Base-by-base conservation (phyloP, 1,140 invertebrate species). In the Camponotus vicinus region DNA sequence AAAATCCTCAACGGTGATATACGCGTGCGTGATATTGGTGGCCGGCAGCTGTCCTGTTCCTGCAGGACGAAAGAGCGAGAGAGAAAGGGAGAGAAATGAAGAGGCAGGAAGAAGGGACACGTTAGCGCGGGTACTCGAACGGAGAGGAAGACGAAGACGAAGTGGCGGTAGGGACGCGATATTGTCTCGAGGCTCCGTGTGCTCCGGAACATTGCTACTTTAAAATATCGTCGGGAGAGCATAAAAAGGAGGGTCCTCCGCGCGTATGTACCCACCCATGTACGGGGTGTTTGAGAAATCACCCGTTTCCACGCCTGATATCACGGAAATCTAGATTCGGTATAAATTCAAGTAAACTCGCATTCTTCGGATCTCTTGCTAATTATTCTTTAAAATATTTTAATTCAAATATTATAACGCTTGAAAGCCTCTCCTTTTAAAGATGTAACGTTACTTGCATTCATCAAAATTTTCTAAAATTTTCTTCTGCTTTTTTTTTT, bases 141-240 rank as follows among this genome's bases (percentile, higher is more conserved):
- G 42, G 40, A 37, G 27, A 40, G 3, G 49, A 66, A 73, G 71
- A 37, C 49, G 37, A 67, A 86, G 84, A 86, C 80, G 71, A 79
- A 80, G 91, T 89, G 91, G 87, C 11, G 80, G 63, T 64, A 90
- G 91, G 88, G 90, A 70, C 86, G 87, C 88, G 92, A 94, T 94
- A 94, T 94, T 94, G 93, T 94, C 92, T 94, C 92, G 92, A 89
- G 87, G 91, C 92, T 92, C 89, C 86, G 87, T 77, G 80, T 92
- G 90, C 78, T 52, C 49, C 86, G 86, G 91, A 90, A 93, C 92
- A 92, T 92, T 92, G 92, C 93, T 93, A 93, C 92, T 94, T 94
- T 94, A 94, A 95, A 95, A 94, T 94, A 95, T 94, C 91, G 93
- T 94, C 92, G 89, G 93, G 92, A 93, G 92, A 93, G 91, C 94